Percentiles rank a stretch among this genome's conserved stretches.
phyloP scores from a whole-genome alignment of 2,888 invertebrate genomes.

The Eristalinus aeneus region DNA sequence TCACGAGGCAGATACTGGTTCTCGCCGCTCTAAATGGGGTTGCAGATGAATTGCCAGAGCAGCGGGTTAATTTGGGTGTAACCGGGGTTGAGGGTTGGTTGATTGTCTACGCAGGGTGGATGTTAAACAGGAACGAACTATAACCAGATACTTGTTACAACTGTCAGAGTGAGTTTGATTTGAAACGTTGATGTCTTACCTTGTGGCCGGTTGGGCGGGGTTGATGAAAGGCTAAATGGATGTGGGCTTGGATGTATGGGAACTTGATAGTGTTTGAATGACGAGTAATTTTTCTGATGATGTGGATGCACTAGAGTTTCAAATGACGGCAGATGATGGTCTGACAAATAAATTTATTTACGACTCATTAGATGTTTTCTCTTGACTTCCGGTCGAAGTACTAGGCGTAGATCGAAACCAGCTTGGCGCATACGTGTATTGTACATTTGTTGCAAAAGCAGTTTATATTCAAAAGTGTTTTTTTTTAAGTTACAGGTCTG shows the following conservation, averaged over 20 bases:
- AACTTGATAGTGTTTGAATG: background rate
- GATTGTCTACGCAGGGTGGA: background rate
- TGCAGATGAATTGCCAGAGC: background rate
- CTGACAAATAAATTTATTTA: too few species aligned
- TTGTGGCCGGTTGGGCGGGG: background rate
- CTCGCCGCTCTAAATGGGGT: background rate
- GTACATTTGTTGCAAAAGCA: too few species aligned
- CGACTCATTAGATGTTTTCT: too few species aligned
- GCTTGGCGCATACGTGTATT: too few species aligned
- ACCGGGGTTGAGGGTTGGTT: background rate
- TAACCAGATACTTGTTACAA: background rate
- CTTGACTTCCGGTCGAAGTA: too few species aligned
- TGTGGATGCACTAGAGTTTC: background rate
- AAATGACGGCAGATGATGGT: background rate
- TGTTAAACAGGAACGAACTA: background rate
- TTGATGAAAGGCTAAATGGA: background rate
- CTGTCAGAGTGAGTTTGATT: background rate
- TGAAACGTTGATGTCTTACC: background rate
- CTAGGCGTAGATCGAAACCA: too few species aligned
- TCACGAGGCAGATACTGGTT: background rate
- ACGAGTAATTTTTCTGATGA: background rate
- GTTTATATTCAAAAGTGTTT: too few species aligned
- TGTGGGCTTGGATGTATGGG: background rate
- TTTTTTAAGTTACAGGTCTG: too few species aligned
- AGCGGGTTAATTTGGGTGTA: conserved; percentile 37